A percentile compares a stretch with the other conserved stretches of the same genome.
phyloP scores from a whole-genome alignment of 2,888 invertebrate genomes.

The Drosophila limbata region DNA sequence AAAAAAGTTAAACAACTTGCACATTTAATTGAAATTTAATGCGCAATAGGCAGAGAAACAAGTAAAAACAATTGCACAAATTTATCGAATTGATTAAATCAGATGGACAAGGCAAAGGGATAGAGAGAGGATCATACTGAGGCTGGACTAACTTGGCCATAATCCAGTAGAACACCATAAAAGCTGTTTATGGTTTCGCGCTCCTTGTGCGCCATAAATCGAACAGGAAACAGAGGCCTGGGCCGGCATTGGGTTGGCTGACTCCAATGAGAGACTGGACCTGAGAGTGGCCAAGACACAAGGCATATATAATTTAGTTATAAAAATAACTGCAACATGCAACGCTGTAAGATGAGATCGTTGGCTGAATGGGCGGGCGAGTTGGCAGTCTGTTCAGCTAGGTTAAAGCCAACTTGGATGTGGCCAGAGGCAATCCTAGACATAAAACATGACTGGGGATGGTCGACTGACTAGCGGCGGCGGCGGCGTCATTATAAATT shows the following conservation, averaged over 20 bases:
- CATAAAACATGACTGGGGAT: constrained; percentile 51
- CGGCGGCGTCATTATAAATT: constrained; percentile 81
- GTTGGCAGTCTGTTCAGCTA: constrained; percentile 11
- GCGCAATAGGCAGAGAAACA: constrained; percentile 10
- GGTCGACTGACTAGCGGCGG: constrained; percentile 39
- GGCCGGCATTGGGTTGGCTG: constrained; percentile 14
- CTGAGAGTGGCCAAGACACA: constrained; percentile 31
- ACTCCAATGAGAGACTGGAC: constrained; percentile 6
- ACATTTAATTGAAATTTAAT: constrained; percentile 59
- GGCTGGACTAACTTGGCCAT: constrained; percentile 54
- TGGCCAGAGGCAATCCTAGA: constrained; percentile 44
- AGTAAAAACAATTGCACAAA: constrained; percentile 69
- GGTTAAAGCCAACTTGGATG: constrained; percentile 13
- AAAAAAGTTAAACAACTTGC: constrained; percentile 13
- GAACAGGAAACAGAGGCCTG: constrained; percentile 61
- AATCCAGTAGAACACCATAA: constrained; percentile 84
- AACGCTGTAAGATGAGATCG: constrained; percentile 76
- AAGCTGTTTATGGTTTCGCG: constrained; percentile 85
- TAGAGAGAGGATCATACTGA: neutral
- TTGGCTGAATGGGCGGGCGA: constrained; percentile 45
- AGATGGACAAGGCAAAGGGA: constrained; percentile 36
- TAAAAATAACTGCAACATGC: constrained; percentile 83
- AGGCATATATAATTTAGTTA: constrained; percentile 84
- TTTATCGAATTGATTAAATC: constrained; percentile 74
- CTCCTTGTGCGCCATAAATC: constrained; percentile 83